phyloP scores from a whole-genome alignment of 2,113 vertebrate species.

The Columba livia region DNA sequence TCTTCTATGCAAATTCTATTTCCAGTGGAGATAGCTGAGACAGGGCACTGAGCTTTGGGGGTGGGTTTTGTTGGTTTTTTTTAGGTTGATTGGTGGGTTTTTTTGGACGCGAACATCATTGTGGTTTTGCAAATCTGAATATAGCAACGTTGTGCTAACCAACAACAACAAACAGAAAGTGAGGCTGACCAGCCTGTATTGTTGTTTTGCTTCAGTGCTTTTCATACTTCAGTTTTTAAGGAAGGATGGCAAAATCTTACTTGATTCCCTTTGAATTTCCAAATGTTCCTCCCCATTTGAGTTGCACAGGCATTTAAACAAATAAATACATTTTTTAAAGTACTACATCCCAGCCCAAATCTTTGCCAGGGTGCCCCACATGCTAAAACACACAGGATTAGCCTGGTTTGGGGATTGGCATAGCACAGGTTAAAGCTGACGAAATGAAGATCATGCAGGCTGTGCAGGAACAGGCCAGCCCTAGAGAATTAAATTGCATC shows the following conservation, averaged over 20 bases:
- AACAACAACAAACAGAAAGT: neutral
- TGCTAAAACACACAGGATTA: rapidly evolving
- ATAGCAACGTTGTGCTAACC: neutral
- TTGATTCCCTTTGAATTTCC: neutral
- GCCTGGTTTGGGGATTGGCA: neutral
- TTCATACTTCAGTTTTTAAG: neutral
- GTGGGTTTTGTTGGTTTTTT: neutral
- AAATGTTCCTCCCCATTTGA: neutral
- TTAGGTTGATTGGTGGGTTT: too few relatives aligned
- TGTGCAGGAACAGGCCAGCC: neutral
- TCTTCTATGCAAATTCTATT: neutral
- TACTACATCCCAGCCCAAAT: neutral
- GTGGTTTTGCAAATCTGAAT: neutral
- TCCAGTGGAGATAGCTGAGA: neutral
- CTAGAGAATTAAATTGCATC: rapidly evolving
- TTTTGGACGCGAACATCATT: neutral
- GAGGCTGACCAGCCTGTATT: neutral
- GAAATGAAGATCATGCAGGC: neutral
- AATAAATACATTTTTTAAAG: neutral
- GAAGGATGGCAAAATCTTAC: neutral
- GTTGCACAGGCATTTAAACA: neutral
- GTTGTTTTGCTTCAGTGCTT: neutral
- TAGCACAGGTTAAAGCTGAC: neutral
- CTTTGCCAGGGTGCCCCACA: neutral
- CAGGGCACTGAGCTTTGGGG: rapidly evolving